Conservation (phyloP, 2,888 invertebrate genomes). For the Hyles lineata region DNA sequence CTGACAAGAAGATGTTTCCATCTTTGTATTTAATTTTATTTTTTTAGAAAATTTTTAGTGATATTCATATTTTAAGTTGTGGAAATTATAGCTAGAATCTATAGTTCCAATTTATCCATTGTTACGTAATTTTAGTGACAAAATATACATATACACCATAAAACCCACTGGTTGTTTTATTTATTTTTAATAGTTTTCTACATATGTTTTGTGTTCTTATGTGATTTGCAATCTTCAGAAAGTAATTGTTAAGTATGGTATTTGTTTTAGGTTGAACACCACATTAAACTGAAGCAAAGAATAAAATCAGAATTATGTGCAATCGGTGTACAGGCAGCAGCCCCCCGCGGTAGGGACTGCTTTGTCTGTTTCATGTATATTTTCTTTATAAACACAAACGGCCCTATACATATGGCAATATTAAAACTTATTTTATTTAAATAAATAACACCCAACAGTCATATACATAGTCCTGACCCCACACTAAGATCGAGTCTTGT, state of each 20-base stretch:
- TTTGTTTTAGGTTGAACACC: neutral
- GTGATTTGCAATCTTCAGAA: too few species aligned
- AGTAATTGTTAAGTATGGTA: neutral
- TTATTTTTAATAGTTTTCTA: neutral
- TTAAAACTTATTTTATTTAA: too few species aligned
- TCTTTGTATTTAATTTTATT: constrained; percentile 34
- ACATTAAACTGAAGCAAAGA: neutral
- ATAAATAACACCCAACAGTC: too few species aligned
- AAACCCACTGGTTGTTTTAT: constrained; percentile 45
- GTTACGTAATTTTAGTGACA: constrained; percentile 63
- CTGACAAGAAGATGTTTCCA: constrained; percentile 49
- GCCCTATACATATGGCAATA: too few species aligned
- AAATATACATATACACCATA: constrained; percentile 55
- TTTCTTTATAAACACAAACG: too few species aligned
- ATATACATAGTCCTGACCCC: too few species aligned
- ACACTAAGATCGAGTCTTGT: too few species aligned
- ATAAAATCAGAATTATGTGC: neutral
- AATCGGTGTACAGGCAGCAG: neutral
- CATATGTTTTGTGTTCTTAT: neutral
- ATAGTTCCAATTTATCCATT: constrained; percentile 47
- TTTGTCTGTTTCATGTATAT: neutral
- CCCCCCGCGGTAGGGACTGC: neutral
- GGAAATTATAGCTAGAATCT: constrained; percentile 47
- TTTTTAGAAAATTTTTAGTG: constrained; percentile 58
- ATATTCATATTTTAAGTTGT: constrained; percentile 53